Conservation (phyloP, 1,140 invertebrate genomes). For the Popillia japonica region DNA sequence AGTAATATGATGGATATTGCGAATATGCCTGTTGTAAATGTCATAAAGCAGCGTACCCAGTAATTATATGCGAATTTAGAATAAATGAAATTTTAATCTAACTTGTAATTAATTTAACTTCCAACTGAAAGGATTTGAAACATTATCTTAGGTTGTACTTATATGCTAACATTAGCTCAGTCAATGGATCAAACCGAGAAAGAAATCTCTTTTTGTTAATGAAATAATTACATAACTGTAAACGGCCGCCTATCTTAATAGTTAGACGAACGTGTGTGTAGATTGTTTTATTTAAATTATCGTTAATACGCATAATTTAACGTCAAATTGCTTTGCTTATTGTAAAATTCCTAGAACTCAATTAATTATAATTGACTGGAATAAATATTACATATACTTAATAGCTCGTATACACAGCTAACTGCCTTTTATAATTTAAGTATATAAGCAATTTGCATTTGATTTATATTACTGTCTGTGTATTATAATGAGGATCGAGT, state of each 20-base stretch:
- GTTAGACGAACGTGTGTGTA: background rate
- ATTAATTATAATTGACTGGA: slow-evolving; percentile 29
- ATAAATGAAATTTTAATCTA: too few species aligned
- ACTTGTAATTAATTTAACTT: too few species aligned
- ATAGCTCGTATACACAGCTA: slow-evolving; percentile 3
- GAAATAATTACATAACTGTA: slow-evolving; percentile 7
- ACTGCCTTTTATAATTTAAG: slow-evolving; percentile 17
- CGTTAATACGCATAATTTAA: slow-evolving; percentile 16
- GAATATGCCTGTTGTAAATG: too few species aligned
- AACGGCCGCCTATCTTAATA: background rate
- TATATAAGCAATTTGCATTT: slow-evolving; percentile 29
- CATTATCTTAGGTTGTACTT: too few species aligned
- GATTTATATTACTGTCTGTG: slow-evolving; percentile 11
- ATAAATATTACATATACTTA: slow-evolving; percentile 13
- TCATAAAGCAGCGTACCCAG: too few species aligned
- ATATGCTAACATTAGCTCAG: too few species aligned
- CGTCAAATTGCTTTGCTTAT: slow-evolving; percentile 33
- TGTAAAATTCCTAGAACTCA: slow-evolving; percentile 24
- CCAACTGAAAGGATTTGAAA: too few species aligned
- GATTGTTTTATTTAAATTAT: slow-evolving; percentile 25
- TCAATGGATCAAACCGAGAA: background rate
- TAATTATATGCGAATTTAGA: too few species aligned
- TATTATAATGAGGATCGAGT: slow-evolving; percentile 5
- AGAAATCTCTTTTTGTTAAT: background rate
- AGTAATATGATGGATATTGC: too few species aligned